These are phyloP conservation scores for Heterotis niloticus DNA, from an alignment of 2,113 vertebrate genomes.

Conservation along the genomic window DNA sequence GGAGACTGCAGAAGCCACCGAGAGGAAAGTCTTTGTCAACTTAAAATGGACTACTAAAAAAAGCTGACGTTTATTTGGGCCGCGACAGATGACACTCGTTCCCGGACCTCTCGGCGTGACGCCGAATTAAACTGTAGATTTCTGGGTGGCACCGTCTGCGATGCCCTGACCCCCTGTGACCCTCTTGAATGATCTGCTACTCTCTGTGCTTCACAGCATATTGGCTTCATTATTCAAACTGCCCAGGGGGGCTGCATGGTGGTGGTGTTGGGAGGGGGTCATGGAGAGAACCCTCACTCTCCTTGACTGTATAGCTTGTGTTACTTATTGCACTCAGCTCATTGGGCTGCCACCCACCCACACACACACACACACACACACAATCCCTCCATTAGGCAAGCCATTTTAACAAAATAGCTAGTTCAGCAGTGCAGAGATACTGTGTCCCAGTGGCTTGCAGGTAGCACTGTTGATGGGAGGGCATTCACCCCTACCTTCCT, in stretches of 20 bases:
- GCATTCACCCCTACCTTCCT: no score
- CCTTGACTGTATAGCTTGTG: no score
- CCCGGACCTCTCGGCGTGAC: not conserved
- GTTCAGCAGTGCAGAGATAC: no score
- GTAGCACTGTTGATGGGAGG: no score
- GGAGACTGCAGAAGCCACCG: conserved; percentile 2
- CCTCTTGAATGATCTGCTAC: not conserved
- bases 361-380: not conserved
- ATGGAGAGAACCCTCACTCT: no score
- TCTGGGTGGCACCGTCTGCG: not conserved
- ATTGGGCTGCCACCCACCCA: not conserved
- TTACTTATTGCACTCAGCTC: no score
- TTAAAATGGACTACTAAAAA: not conserved
- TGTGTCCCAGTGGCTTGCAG: no score
- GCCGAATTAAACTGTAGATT: conserved; percentile 4
- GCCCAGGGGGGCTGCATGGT: not conserved
- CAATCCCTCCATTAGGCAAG: not conserved
- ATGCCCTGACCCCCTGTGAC: not conserved
- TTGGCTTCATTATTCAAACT: not conserved
- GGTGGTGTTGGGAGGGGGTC: not conserved
- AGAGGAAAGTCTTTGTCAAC: not conserved
- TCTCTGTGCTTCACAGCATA: not conserved
- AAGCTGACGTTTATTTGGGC: not conserved
- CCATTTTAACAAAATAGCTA: not conserved
- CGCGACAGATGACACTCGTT: not conserved